These are phyloP conservation scores for Euspilapteryx auroguttella DNA, from an alignment of 2,888 invertebrate species.

Conservation along the genomic window DNA sequence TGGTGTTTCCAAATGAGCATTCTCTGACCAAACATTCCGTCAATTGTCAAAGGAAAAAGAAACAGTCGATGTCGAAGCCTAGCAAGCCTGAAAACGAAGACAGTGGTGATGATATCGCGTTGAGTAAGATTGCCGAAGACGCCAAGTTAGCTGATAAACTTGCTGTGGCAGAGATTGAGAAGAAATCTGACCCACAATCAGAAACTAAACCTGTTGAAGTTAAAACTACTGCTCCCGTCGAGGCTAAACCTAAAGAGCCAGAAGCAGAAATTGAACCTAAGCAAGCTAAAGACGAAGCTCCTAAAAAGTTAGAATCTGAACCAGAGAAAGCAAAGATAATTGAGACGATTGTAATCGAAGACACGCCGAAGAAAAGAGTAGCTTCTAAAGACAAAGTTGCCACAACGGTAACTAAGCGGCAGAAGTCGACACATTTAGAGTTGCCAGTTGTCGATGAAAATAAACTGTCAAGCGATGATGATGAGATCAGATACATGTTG, in stretches of 20 bases:
- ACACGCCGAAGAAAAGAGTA: conserved; percentile 26
- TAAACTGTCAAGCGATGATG: conserved; percentile 31
- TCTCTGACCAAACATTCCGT: conserved; percentile 43
- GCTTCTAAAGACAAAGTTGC: conserved; percentile 17
- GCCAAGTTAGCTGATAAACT: too few species aligned
- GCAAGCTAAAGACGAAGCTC: background rate
- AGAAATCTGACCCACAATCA: too few species aligned
- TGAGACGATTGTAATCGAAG: conserved; percentile 8
- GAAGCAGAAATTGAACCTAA: background rate
- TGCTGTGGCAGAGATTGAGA: too few species aligned
- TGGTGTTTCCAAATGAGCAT: conserved; percentile 57
- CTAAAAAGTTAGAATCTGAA: conserved; percentile 7
- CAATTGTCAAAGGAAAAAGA: conserved; percentile 42
- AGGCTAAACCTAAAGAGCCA: background rate
- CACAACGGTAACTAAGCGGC: conserved; percentile 21
- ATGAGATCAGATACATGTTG: conserved; percentile 44
- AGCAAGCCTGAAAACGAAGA: conserved; percentile 11
- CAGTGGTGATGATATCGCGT: too few species aligned
- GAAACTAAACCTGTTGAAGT: background rate
- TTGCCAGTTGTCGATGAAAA: conserved; percentile 11
- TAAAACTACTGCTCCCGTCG: too few species aligned
- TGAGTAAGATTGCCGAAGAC: conserved; percentile 1
- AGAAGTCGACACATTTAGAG: conserved; percentile 15
- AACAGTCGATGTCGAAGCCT: conserved; percentile 26
- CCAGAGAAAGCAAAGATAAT: conserved; percentile 10